Conservation (phyloP, 2,888 invertebrate genomes). For the Priocnemis perturbator region DNA sequence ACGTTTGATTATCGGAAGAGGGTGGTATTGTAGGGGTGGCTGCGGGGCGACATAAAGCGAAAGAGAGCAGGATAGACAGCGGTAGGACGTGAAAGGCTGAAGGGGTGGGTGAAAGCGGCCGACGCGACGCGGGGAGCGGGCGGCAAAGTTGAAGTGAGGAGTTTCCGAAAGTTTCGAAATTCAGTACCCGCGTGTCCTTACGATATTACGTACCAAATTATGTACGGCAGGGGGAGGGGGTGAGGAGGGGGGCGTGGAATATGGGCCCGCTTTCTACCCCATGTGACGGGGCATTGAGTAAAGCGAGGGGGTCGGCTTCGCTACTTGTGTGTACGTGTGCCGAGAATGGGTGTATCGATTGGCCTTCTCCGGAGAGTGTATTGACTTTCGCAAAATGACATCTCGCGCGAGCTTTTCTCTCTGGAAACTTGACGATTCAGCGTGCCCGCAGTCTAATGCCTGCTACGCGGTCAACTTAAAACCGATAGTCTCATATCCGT, state of each 20-base stretch:
- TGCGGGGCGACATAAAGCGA: too few species aligned
- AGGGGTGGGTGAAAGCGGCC: constrained; percentile 9
- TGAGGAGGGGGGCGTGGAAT: background rate
- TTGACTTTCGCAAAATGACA: constrained; percentile 34
- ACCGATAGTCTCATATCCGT: constrained; percentile 23
- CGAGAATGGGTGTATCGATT: constrained; percentile 40
- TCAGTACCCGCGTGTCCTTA: constrained; percentile 37
- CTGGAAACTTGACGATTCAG: constrained; percentile 19
- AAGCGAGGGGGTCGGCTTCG: too few species aligned
- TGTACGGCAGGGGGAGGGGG: constrained; percentile 26
- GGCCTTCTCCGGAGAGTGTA: constrained; percentile 18
- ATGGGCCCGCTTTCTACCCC: background rate
- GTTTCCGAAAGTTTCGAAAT: constrained; percentile 49
- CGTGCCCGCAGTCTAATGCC: background rate
- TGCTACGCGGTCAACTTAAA: constrained; percentile 30
- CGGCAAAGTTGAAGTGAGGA: constrained; percentile 35
- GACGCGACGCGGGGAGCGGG: background rate
- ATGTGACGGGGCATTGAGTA: too few species aligned
- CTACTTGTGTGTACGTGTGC: background rate
- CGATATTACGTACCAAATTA: constrained; percentile 52
- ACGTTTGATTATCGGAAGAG: too few species aligned
- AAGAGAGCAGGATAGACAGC: too few species aligned
- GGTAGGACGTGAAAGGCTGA: constrained; percentile 5
- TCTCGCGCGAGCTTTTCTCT: constrained; percentile 24
- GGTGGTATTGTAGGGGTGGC: too few species aligned